Evolutionary conservation across 2,888 invertebrate genomes (phyloP), one percentile per base, ranked within the genome.

Genomic region (Sussaba pulchella): DNA sequence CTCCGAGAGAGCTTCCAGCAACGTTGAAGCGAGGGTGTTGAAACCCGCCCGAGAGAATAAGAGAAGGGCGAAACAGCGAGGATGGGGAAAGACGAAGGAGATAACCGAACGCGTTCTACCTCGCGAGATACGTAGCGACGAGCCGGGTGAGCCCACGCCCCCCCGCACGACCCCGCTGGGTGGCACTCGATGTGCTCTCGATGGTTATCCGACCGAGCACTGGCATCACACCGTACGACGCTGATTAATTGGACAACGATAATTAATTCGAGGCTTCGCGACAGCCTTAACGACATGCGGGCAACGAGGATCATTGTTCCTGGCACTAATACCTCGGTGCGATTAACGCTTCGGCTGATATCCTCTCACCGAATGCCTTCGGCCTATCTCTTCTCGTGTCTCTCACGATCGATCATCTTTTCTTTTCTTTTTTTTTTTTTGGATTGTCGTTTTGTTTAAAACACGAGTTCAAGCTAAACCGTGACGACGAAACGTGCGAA

Each of bases 221-320:
- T 66, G 50, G 31, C 66, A 73, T 73, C 75, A 45, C n/a, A 76
- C 71, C 82, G 83, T n/a, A 71, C 84, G 86, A 87, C 87, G 85
- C 86, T 88, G 88, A 88, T 88, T 88, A 88, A 88, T 88, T 87
- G 84, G 83, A 87, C 85, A 85, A 83, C 79, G 82, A 87, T 87
- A 87, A 88, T 88, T 88, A 88, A 88, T 88, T 87, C 83, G 83
- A 81, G 83, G 75, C 85, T 82, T 79, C 80, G 69, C 84, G 87
- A 86, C 86, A 84, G 85, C 83, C 83, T 86, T 83, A 88, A 87
- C 85, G 83, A 82, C 84, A 84, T 83, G 39, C 85, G 85, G 82
- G 71, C 79, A 66, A 61, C 76, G 81, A 81, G 78, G 82, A 82
- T 81, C 76, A 81, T 81, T 83, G 80, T 71, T 26, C 71, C 57